phyloP scores from a whole-genome alignment of 2,888 invertebrate genomes.

The Agriopis marginaria region DNA sequence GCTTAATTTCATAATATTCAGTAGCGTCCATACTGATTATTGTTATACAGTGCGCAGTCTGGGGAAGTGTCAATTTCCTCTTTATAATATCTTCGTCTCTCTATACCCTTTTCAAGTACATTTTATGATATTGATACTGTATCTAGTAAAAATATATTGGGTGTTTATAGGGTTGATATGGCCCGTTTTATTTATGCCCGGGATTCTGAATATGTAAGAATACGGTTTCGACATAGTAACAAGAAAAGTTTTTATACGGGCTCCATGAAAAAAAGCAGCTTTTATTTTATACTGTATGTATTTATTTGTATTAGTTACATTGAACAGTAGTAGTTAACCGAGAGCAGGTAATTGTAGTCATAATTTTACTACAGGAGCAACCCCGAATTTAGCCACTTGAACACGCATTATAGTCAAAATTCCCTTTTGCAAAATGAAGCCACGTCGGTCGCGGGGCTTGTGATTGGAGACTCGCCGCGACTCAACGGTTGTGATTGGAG shows the following conservation, averaged over 20 bases:
- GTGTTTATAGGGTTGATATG: constrained; percentile 21
- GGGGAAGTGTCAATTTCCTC: constrained; percentile 37
- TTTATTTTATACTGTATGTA: not conserved
- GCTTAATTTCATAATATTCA: not conserved
- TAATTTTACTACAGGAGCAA: not conserved
- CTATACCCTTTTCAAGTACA: constrained; percentile 35
- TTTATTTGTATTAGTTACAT: not conserved
- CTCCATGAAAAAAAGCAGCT: not conserved
- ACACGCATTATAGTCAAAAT: no score
- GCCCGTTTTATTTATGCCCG: constrained; percentile 17
- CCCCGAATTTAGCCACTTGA: no score
- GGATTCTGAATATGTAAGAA: constrained; percentile 16
- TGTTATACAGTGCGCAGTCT: not conserved
- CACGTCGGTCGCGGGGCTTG: no score
- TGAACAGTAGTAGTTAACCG: no score
- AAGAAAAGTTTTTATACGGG: constrained; percentile 10
- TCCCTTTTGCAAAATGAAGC: no score
- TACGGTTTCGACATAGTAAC: constrained; percentile 7
- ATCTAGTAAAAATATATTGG: constrained; percentile 19
- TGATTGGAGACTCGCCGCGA: no score
- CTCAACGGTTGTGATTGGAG: no score
- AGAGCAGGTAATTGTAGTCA: no score
- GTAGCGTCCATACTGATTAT: constrained; percentile 16
- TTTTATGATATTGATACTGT: constrained; percentile 35
- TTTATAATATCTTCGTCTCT: constrained; percentile 32